These are phyloP conservation scores for Contarinia nasturtii DNA, from an alignment of 1,140 invertebrate species.

Conservation along the genomic window DNA sequence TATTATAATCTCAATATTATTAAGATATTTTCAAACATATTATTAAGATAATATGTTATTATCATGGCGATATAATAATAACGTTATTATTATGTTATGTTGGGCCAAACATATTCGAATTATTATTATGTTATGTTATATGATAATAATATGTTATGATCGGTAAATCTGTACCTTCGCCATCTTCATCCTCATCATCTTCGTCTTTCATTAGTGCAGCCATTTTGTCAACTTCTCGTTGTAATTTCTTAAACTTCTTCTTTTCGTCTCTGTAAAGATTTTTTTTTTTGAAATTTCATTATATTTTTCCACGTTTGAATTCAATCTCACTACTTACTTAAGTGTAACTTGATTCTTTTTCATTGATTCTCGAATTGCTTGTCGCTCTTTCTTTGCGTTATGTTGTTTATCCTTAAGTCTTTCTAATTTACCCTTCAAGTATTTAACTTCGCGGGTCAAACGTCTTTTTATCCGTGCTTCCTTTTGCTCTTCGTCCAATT, in stretches of 20 bases:
- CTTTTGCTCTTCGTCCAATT: slow-evolving; percentile 49
- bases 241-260: slow-evolving; percentile 53
- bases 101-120: too few relatives aligned
- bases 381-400: slow-evolving; percentile 56
- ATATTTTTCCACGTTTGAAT: not conserved
- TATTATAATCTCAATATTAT: too few relatives aligned
- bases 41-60: too few relatives aligned
- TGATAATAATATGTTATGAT: too few relatives aligned
- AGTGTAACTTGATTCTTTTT: slow-evolving; percentile 58
- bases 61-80: too few relatives aligned
- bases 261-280: slow-evolving; percentile 34
- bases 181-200: slow-evolving; percentile 51
- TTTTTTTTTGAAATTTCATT: not conserved
- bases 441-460: slow-evolving; percentile 48
- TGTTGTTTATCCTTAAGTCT: slow-evolving; percentile 58
- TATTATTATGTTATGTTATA: too few relatives aligned
- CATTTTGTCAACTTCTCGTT: slow-evolving; percentile 80
- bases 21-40: too few relatives aligned
- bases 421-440: slow-evolving; percentile 55
- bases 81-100: too few relatives aligned
- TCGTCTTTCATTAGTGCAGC: slow-evolving; percentile 60
- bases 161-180: slow-evolving; percentile 25
- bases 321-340: slow-evolving; percentile 24
- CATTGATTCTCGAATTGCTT: slow-evolving; percentile 54
- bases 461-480: slow-evolving; percentile 33